Conservation (phyloP, 2,113 vertebrate species). For the Atractosteus spatula region DNA sequence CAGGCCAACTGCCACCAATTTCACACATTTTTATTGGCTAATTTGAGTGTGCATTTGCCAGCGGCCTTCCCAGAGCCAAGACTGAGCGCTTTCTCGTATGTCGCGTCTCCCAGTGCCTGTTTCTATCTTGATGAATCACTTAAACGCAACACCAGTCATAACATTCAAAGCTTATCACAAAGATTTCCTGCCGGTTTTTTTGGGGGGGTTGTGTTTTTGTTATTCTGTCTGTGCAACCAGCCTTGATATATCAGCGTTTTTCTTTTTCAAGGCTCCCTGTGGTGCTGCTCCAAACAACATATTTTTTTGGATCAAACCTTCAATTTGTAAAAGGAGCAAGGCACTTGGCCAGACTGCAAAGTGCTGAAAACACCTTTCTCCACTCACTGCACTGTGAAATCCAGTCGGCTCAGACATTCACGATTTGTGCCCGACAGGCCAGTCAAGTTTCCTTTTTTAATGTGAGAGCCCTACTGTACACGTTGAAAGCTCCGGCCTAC, state of each 20-base stretch:
- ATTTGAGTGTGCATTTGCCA: conserved; percentile 68
- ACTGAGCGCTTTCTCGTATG: conserved; percentile 14
- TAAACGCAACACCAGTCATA: conserved; percentile 1
- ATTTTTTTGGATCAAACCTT: too few species aligned
- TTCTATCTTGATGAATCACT: not conserved
- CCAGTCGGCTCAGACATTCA: too few species aligned
- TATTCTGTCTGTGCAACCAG: not conserved
- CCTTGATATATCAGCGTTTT: not conserved
- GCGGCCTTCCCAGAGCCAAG: conserved; percentile 57
- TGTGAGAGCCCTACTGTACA: too few species aligned
- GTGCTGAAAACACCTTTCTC: too few species aligned
- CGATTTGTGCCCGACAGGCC: too few species aligned
- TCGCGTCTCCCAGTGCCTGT: conserved; percentile 30
- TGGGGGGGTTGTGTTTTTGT: not conserved
- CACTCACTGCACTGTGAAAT: too few species aligned
- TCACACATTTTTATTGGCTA: conserved; percentile 72
- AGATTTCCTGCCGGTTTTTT: not conserved
- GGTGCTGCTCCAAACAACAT: too few species aligned
- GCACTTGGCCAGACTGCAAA: too few species aligned
- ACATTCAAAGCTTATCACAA: conserved; percentile 22
- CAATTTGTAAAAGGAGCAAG: too few species aligned
- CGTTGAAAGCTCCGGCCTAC: too few species aligned
- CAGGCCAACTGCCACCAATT: conserved; percentile 59
- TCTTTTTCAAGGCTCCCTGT: not conserved
- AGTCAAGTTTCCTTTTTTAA: too few species aligned